Conservation (phyloP, 2,113 vertebrate genomes). For the Hippocampus comes region DNA sequence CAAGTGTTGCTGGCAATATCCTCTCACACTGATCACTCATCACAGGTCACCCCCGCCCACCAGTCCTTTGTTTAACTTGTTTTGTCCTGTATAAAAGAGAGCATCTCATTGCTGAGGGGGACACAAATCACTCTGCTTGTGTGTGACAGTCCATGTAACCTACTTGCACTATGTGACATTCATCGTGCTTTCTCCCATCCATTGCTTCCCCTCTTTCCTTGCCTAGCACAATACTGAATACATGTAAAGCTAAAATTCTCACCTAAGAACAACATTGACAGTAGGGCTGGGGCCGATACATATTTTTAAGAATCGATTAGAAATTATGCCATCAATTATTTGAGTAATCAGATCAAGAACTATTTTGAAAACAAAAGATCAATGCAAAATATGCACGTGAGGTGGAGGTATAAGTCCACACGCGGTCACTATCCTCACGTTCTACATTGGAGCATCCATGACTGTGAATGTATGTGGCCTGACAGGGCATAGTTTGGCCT, state of each 20-base stretch:
- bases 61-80: neutral
- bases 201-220: constrained; percentile 16
- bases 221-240: neutral
- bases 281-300: no score
- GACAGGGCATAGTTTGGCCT: no score
- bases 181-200: constrained; percentile 34
- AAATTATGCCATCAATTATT: no score
- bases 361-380: no score
- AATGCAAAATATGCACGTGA: no score
- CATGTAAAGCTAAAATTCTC: neutral
- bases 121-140: constrained; percentile 58
- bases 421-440: no score
- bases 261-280: neutral
- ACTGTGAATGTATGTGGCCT: no score
- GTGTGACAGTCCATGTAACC: constrained; percentile 51
- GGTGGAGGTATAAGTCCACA: no score
- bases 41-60: neutral
- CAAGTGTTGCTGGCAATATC: neutral
- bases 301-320: no score
- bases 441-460: no score
- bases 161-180: constrained; percentile 46
- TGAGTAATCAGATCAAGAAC: no score
- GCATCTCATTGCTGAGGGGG: constrained; percentile 45
- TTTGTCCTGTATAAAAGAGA: constrained; percentile 30
- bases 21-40: neutral